A percentile compares a stretch with the other conserved stretches of the same genome.
These are phyloP conservation scores for Selene dorsalis DNA, from an alignment of 2,797 vertebrate genomes.

Conservation along the genomic window DNA sequence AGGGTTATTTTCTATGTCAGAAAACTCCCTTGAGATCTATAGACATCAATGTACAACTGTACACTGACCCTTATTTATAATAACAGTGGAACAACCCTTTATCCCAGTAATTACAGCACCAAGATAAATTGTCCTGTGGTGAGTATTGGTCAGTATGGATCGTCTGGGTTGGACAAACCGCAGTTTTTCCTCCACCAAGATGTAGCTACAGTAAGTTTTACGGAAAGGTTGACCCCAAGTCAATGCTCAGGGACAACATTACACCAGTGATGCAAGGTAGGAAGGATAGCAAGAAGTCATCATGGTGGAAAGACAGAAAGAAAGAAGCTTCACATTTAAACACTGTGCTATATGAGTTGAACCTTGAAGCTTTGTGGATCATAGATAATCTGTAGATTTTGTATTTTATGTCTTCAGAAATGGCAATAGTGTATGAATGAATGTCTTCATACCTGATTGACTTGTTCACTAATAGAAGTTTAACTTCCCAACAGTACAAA, in stretches of 20 bases:
- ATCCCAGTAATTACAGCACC: slow-evolving; percentile 5
- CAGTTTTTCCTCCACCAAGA: slow-evolving; percentile 35
- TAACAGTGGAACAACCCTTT: slow-evolving; percentile 13
- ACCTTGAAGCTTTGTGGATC: slow-evolving; percentile 46
- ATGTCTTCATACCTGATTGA: slow-evolving; percentile 56
- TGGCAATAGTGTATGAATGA: slow-evolving; percentile 62
- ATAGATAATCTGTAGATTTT: slow-evolving; percentile 47
- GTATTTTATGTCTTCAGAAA: slow-evolving; percentile 56
- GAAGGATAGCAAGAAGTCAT: slow-evolving; percentile 11
- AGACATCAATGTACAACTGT: slow-evolving; percentile 10
- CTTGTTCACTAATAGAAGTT: slow-evolving; percentile 33
- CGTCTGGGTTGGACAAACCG: slow-evolving; percentile 17
- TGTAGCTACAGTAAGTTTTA: slow-evolving; percentile 32
- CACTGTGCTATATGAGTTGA: slow-evolving; percentile 77
- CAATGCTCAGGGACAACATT: slow-evolving; percentile 76
- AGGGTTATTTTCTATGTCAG: not conserved
- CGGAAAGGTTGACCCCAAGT: slow-evolving; percentile 67
- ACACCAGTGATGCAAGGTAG: slow-evolving; percentile 66
- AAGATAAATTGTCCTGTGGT: not conserved
- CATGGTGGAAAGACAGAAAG: slow-evolving; percentile 16
- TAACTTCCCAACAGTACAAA: slow-evolving; percentile 17
- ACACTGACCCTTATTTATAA: slow-evolving; percentile 12
- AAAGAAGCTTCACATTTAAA: slow-evolving; percentile 59
- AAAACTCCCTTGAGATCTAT: not conserved
- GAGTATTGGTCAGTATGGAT: slow-evolving; percentile 16